Conservation (phyloP, 2,888 invertebrate genomes). For the Tubulanus polymorphus region DNA sequence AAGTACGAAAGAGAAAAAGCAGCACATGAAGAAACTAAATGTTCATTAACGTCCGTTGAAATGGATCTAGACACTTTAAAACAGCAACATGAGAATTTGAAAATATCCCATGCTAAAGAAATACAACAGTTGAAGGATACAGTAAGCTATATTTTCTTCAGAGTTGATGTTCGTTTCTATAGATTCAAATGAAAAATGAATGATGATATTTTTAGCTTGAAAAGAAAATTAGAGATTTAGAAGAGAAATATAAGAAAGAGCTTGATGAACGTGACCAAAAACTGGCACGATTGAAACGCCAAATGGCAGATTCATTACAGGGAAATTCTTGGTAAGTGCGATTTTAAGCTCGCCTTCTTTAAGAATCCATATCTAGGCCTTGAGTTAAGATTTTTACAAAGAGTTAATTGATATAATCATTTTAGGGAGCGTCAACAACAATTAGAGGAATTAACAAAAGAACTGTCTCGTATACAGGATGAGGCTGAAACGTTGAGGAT, state of each 20-base stretch:
- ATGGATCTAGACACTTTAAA: too few relatives aligned
- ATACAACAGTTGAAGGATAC: too few relatives aligned
- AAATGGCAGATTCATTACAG: conserved; percentile 50
- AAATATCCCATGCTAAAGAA: too few relatives aligned
- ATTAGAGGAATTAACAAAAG: conserved; percentile 50
- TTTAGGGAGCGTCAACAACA: conserved; percentile 51
- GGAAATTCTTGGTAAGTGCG: conserved; percentile 47
- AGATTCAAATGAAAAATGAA: too few relatives aligned
- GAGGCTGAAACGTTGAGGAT: conserved; percentile 44
- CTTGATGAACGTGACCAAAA: conserved; percentile 43
- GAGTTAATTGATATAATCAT: conserved; percentile 1
- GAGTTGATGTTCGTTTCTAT: too few relatives aligned
- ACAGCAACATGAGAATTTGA: too few relatives aligned
- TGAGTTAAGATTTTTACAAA: too few relatives aligned
- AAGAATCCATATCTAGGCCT: too few relatives aligned
- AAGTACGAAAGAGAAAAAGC: not conserved
- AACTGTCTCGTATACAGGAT: conserved; percentile 43
- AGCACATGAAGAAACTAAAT: not conserved
- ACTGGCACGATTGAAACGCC: conserved; percentile 42
- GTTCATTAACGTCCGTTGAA: too few relatives aligned
- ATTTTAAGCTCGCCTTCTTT: too few relatives aligned
- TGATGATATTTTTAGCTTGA: conserved; percentile 37
- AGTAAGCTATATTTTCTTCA: too few relatives aligned
- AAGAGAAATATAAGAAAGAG: conserved; percentile 37
- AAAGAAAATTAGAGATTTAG: conserved; percentile 25